phyloP scores from a whole-genome alignment of 1,140 invertebrate species.

The Heliconius hermathena region DNA sequence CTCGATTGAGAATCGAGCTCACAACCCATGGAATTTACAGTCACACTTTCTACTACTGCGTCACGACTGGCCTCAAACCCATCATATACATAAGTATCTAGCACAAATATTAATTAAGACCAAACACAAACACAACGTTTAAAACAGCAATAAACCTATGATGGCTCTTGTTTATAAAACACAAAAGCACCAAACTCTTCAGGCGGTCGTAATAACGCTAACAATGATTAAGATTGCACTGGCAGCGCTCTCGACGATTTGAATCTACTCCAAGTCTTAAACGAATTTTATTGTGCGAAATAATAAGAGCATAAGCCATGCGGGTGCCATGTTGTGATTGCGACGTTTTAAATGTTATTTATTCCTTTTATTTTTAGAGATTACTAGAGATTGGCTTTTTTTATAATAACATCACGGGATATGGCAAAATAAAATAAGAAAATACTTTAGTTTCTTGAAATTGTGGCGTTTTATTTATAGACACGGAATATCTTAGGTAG shows the following conservation, averaged over 20 bases:
- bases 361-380: background rate
- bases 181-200: conserved; percentile 32
- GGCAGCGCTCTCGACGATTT: conserved; percentile 57
- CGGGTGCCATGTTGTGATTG: conserved; percentile 44
- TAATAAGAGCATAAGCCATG: conserved; percentile 64
- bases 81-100: background rate
- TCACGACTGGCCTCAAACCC: too few species aligned
- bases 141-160: conserved; percentile 8
- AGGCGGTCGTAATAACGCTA: conserved; percentile 54
- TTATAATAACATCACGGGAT: too few species aligned
- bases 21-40: too few species aligned
- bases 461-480: too few species aligned
- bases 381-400: too few species aligned
- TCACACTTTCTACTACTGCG: too few species aligned
- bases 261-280: conserved; percentile 74
- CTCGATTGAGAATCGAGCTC: too few species aligned
- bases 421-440: too few species aligned
- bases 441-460: too few species aligned
- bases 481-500: too few species aligned
- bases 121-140: background rate
- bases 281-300: conserved; percentile 68
- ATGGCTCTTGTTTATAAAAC: conserved; percentile 30
- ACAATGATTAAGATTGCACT: conserved; percentile 66
- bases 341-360: background rate
- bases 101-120: background rate